Evolutionary conservation across 2,797 vertebrate genomes (phyloP).

Genomic region (Pyrocephalus nanus): DNA sequence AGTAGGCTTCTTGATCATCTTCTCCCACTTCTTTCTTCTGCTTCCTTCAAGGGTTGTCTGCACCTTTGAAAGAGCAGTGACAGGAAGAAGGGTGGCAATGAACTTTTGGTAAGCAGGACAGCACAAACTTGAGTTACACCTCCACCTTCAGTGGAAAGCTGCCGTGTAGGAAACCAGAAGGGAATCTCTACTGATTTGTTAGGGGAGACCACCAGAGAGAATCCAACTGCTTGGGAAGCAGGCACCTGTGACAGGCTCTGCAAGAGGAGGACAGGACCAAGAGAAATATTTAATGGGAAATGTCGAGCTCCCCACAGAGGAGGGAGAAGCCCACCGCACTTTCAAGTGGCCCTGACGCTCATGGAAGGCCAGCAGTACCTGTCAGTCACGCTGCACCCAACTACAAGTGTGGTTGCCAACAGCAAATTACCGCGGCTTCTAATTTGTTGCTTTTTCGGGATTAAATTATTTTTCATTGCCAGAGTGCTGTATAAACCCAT

Average conservation of each 20-base stretch:
- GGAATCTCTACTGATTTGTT: neutral
- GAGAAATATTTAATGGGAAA: neutral
- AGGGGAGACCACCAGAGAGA: neutral
- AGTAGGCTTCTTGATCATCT: neutral
- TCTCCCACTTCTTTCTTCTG: neutral
- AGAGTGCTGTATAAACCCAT: neutral
- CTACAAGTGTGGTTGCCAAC: neutral
- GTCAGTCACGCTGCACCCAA: neutral
- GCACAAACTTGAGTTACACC: neutral
- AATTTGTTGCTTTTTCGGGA: neutral
- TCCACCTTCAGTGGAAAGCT: neutral
- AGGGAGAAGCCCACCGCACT: neutral
- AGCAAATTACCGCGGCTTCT: neutral
- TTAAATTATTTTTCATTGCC: conserved; percentile 21
- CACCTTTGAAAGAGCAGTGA: neutral
- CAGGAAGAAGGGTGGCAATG: neutral
- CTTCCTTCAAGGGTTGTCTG: neutral
- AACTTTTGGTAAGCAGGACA: neutral
- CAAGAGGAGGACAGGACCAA: neutral
- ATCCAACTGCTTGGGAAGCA: neutral
- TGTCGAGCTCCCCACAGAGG: neutral
- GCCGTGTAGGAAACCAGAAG: neutral
- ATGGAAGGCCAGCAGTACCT: neutral
- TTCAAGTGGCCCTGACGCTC: neutral
- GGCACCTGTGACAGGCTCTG: rapidly evolving